Evolutionary conservation across 2,888 invertebrate genomes (phyloP), one percentile per base, ranked within the genome.

Genomic region (Yponomeuta malinellus): DNA sequence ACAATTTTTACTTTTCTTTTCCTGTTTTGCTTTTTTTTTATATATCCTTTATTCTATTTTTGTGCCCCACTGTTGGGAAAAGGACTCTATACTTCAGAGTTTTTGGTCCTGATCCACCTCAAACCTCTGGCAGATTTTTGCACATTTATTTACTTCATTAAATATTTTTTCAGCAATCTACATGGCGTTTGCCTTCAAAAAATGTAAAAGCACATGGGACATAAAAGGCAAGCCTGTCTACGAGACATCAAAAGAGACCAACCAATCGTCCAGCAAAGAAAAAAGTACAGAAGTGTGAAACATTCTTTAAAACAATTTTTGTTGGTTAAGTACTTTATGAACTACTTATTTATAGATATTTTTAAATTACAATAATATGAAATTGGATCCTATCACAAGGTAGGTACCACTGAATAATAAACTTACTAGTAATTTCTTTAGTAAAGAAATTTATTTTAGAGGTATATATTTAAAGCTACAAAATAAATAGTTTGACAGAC

Each of bases 141-240:
- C 72, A 43, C 67, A 29, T 10, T 65, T 23, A 31, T 33, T 31
- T 31, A 65, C 64, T 64, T 23, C 4, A 29, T 12, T 29, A 4
- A 29, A 31, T 23, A 29, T 31, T 81, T 75, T 94, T 95, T 75
- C 87, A 96, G 96, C 96, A 71, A 85, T 98, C 63, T 98, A 98
- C 84, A 92, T 96, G 81, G 95, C 95, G 10, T 97, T 97, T 93
- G 96, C 94, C 70, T 98, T 98, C 83, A 94, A 95, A 88, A 98
- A 97, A 86, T 93, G 94, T 76, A 95, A 95, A 83, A 93, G 92
- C 73, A 91, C 93, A 31, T 94, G 94, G 94, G 94, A 94, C 77
- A 80, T 89, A 6, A 93, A 95, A 79, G 95, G 95, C 43, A 94
- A 94, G 78, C 94, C 94, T 9, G 89, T 93, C 72, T 95, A 93